phyloP scores from a whole-genome alignment of 2,888 invertebrate genomes.

The Hydrotaea diabolus region DNA sequence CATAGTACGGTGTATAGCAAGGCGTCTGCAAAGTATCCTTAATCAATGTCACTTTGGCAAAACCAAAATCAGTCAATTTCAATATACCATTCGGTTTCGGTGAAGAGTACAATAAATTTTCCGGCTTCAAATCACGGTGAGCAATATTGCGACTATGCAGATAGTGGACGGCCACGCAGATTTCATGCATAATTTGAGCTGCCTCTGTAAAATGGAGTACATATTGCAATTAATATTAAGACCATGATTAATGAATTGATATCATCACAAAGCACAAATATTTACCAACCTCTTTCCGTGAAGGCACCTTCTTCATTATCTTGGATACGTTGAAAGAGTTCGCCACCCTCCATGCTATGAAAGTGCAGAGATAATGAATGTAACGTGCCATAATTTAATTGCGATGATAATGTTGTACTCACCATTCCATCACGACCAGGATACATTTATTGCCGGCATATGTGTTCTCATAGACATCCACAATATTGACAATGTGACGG shows the following conservation, averaged over 20 bases:
- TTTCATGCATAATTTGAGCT: conserved; percentile 97
- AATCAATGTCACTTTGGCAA: conserved; percentile 95
- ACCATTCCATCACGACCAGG: conserved; percentile 99
- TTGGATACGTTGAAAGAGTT: conserved; percentile 98
- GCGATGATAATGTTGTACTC: conserved; percentile 71
- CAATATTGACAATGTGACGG: conserved; percentile 93
- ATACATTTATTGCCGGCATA: conserved; percentile 95
- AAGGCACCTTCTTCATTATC: conserved; percentile 95
- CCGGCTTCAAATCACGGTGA: conserved; percentile 98
- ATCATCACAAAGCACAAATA: conserved; percentile 31
- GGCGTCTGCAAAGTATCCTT: conserved; percentile 97
- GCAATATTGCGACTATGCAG: conserved; percentile 97
- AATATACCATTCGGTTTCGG: conserved; percentile 89
- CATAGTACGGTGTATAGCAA: conserved; percentile 99
- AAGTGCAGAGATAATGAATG: background rate
- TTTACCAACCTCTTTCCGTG: conserved; percentile 87
- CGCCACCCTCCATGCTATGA: conserved; percentile 96
- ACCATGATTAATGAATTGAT: background rate
- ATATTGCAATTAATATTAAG: background rate
- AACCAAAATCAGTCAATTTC: conserved; percentile 99
- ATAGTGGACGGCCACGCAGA: conserved; percentile 96
- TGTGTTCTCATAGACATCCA: conserved; percentile 97
- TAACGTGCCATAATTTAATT: conserved; percentile 26
- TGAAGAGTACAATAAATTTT: conserved; percentile 95
- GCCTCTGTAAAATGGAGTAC: conserved; percentile 85